phyloP scores from a whole-genome alignment of 1,140 invertebrate species.

The Zaprionus vittiger region DNA sequence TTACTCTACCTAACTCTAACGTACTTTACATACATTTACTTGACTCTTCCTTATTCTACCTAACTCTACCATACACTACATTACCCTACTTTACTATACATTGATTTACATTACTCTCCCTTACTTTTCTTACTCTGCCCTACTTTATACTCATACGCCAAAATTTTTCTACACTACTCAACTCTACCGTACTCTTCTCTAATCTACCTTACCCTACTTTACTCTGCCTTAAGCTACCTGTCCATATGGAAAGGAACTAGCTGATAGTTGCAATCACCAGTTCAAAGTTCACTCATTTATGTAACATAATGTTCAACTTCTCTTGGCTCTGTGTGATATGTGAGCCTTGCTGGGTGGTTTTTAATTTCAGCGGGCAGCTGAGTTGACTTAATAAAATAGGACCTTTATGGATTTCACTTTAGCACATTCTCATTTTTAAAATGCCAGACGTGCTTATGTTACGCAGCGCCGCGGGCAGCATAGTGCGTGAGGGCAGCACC shows the following conservation, averaged over 20 bases:
- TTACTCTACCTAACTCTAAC: neutral
- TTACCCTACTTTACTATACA: neutral
- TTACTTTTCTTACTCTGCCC: too few species aligned
- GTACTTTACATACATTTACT: neutral
- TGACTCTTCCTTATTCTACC: neutral
- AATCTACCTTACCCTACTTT: too few species aligned
- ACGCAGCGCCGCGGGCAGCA: neutral
- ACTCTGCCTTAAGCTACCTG: too few species aligned
- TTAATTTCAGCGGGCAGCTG: neutral
- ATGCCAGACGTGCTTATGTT: conserved; percentile 5
- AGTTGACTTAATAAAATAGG: neutral
- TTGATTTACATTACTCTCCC: too few species aligned
- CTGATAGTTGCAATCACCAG: neutral
- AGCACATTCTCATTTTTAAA: conserved; percentile 5
- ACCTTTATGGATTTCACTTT: conserved; percentile 1
- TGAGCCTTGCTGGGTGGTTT: neutral
- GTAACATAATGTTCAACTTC: neutral
- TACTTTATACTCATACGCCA: neutral
- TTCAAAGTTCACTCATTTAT: neutral
- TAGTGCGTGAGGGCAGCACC: neutral
- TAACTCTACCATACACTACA: neutral
- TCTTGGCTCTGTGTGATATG: neutral
- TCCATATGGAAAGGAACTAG: neutral
- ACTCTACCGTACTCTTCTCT: too few species aligned
- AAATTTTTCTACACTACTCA: too few species aligned